Conservation (phyloP, 2,888 invertebrate genomes). For the Horisme vitalbata region DNA sequence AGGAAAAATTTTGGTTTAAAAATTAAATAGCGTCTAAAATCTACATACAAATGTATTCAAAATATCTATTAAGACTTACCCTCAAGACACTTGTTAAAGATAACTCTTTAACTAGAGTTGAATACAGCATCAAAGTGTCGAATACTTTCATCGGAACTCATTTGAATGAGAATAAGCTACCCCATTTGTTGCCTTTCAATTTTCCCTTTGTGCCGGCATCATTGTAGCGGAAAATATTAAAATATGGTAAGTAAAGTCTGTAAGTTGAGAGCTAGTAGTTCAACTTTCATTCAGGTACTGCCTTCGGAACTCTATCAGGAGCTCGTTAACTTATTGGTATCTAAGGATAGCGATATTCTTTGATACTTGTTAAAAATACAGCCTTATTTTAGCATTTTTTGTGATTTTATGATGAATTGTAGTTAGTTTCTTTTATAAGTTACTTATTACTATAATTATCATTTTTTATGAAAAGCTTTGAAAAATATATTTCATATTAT, state of each 20-base stretch:
- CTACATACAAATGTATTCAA: constrained; percentile 12
- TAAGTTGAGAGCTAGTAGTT: constrained; percentile 55
- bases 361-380: no score
- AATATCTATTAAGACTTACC: constrained; percentile 5
- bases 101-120: constrained; percentile 38
- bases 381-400: no score
- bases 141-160: constrained; percentile 66
- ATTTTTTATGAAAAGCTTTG: no score
- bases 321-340: constrained; percentile 34
- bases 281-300: constrained; percentile 31
- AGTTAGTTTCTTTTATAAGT: no score
- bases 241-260: constrained; percentile 69
- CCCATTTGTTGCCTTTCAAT: constrained; percentile 73
- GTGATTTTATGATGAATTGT: no score
- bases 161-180: constrained; percentile 75
- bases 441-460: no score
- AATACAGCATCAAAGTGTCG: constrained; percentile 66
- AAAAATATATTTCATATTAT: no score
- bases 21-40: background rate
- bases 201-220: constrained; percentile 60
- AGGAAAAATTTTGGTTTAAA: no score
- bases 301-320: constrained; percentile 31
- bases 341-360: constrained; percentile 8
- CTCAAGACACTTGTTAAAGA: constrained; percentile 2
- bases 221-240: constrained; percentile 68